Evolutionary conservation across 2,113 vertebrate genomes (phyloP), one percentile per base, ranked within the genome.

Genomic region (Siphamia tubifer): DNA sequence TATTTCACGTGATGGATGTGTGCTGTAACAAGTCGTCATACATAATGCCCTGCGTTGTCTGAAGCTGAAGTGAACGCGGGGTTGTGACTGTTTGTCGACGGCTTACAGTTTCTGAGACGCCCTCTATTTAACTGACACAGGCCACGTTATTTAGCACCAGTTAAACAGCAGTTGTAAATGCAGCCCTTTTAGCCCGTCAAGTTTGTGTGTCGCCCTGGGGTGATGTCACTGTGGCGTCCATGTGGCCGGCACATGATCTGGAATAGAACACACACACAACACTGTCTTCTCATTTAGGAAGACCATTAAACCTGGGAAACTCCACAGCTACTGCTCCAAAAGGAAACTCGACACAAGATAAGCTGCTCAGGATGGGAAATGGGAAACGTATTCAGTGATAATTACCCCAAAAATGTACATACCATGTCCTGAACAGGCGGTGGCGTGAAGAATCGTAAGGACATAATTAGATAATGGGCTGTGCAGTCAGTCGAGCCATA

Each of bases 161-260:
- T 83, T 77, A 84, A 86, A 82, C 80, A 80, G 19, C 60, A 64
- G 57, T 85, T 88, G 64, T 84, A 77, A 90, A 89, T 82, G 75
- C 61, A 69, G 60, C 53, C 40, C 60, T 81, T 83, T 74, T 66
- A 76, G 73, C 49, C n/a, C n/a, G 5, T 12, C 7, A 58, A 67
- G 55, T 43, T 63, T 77, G 48, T 24, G 44, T 51, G 57, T 74
- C 8, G 53, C 65, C 67, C 72, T 16, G n/a, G 63, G 74, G 67
- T 90, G 88, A 92, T 87, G 82, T 91, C 85, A 90, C 72, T 20
- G 45, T 10, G 51, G 74, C 51, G 52, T 72, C 66, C 88, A 82
- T 87, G 87, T 90, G 87, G 87, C 67, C 49, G 54, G 75, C 91
- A 91, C 86, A 91, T 89, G 89, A 84, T 87, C 65, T 52, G 32